Conservation (phyloP, 2,797 vertebrate species). For the Cryptoblepharus egeriae region DNA sequence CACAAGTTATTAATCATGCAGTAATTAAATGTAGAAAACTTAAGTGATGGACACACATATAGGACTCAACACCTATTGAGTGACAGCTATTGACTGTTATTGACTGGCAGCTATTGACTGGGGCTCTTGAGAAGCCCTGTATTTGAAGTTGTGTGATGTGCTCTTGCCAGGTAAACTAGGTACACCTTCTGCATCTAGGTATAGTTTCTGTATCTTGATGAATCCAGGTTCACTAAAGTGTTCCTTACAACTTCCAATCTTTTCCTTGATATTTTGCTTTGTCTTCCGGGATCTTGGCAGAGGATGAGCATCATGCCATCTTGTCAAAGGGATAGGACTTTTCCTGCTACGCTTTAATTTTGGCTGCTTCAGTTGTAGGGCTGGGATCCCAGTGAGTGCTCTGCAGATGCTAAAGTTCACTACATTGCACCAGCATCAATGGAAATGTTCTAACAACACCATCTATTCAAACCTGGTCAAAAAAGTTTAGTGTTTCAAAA, state of each 20-base stretch:
- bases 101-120: not conserved
- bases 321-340: slow-evolving; percentile 54
- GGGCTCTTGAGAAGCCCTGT: not conserved
- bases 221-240: slow-evolving; percentile 28
- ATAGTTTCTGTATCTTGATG: not conserved
- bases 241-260: slow-evolving; percentile 22
- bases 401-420: slow-evolving; percentile 71
- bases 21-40: not conserved
- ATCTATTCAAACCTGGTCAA: slow-evolving; percentile 75
- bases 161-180: too few relatives aligned
- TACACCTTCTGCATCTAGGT: too few relatives aligned
- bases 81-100: not conserved
- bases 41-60: not conserved
- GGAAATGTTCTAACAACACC: slow-evolving; percentile 71
- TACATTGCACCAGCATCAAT: slow-evolving; percentile 69
- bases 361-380: slow-evolving; percentile 37
- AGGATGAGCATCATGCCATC: slow-evolving; percentile 54
- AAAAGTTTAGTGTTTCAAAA: slow-evolving; percentile 78
- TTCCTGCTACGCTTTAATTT: slow-evolving; percentile 59
- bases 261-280: slow-evolving; percentile 26
- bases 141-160: not conserved
- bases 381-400: slow-evolving; percentile 66
- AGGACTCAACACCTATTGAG: too few relatives aligned
- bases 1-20: not conserved
- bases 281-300: slow-evolving; percentile 59